phyloP scores from a whole-genome alignment of 2,797 vertebrate genomes.

The Tarsius wallacei region DNA sequence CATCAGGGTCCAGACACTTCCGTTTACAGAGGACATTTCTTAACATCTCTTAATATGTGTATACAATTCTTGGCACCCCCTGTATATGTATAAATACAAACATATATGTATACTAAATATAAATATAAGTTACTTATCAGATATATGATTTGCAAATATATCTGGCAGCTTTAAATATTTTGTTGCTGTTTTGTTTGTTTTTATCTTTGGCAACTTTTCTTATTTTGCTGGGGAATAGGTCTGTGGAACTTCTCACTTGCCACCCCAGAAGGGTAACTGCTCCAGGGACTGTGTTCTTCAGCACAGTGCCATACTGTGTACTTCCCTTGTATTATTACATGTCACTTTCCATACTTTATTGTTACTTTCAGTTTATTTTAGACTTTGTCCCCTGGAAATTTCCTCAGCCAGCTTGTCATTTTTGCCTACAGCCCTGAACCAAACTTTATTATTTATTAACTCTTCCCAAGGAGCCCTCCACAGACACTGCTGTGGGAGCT shows the following conservation, averaged over 20 bases:
- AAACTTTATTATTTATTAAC: slow-evolving; percentile 37
- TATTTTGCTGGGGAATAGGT: neutral
- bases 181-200: neutral
- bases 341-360: neutral
- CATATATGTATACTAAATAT: neutral
- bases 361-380: slow-evolving; percentile 2
- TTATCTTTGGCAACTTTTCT: neutral
- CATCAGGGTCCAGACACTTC: no score
- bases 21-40: no score
- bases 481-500: neutral
- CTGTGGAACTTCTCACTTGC: neutral
- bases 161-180: neutral
- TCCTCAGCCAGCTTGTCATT: neutral
- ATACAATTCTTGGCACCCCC: no score
- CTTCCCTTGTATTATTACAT: neutral
- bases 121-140: neutral
- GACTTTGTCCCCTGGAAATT: neutral
- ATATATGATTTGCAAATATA: neutral
- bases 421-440: neutral
- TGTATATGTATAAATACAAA: no score
- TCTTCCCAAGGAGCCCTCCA: neutral
- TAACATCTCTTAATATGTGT: no score
- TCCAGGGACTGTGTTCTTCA: neutral
- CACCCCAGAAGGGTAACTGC: neutral
- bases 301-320: neutral